These are phyloP conservation scores for Nebria brevicollis DNA, from an alignment of 2,888 invertebrate genomes.

Conservation along the genomic window DNA sequence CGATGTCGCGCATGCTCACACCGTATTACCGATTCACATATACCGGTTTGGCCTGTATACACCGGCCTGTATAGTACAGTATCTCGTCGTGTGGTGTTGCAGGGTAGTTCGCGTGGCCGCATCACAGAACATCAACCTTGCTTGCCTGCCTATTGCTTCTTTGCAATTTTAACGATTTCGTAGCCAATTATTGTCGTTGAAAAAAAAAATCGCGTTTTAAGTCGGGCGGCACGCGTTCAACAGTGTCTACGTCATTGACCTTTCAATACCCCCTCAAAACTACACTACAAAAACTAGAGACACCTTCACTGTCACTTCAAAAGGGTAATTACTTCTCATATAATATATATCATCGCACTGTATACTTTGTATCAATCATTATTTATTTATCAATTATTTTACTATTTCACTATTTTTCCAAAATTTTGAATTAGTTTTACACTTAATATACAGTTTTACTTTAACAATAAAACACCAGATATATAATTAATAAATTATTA, in stretches of 20 bases:
- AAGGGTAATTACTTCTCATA: conserved; percentile 42
- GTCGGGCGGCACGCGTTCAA: conserved; percentile 35
- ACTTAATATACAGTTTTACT: no score
- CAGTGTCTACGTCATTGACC: conserved; percentile 45
- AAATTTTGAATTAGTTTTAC: no score
- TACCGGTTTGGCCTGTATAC: conserved; percentile 5
- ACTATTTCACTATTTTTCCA: no score
- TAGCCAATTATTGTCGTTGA: conserved; percentile 32
- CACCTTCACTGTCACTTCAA: conserved; percentile 34
- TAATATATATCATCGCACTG: background rate
- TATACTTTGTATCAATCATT: conserved; percentile 15
- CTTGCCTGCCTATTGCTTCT: background rate
- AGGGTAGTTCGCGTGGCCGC: conserved; percentile 23
- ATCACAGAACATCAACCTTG: conserved; percentile 29
- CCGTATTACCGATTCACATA: background rate
- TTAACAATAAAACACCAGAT: no score
- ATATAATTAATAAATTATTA: no score
- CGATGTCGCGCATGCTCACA: conserved; percentile 32
- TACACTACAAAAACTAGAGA: conserved; percentile 26
- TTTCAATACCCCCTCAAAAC: conserved; percentile 27
- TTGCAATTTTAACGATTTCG: conserved; percentile 46
- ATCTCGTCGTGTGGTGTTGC: conserved; percentile 33
- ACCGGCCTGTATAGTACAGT: background rate
- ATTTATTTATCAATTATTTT: no score
- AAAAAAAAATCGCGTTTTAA: conserved; percentile 33